Base-by-base conservation (phyloP, 2,888 invertebrate genomes). In the Allygus modestus region DNA sequence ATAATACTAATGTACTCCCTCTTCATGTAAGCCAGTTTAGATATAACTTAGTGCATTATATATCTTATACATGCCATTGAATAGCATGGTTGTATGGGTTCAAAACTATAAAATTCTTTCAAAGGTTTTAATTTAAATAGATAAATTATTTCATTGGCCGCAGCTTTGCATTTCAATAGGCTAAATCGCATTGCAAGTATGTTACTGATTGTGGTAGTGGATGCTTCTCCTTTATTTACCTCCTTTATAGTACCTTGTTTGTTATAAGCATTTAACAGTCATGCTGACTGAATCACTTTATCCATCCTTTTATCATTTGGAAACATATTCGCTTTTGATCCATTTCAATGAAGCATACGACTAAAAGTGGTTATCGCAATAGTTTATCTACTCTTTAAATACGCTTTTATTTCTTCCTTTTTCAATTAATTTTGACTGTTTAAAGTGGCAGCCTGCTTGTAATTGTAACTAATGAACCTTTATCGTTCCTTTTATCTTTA, bases 191-290 rank as follows among this genome's bases (percentile, higher is more conserved):
- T 46, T 77, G 77, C 46, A 43, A 77, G 51, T 46, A 77, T 46
- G 43, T 46, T n/a, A n/a, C n/a, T 77, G 46, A 12, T 28, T 77
- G 77, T 77, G 37, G 77, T 77, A 46, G 51, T 46, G 26, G 26
- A 17, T 43, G 77, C 77, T 77, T 23, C 46, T 41, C 23, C 43
- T 77, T 28, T 77, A 26, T 26, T 46, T 73, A 23, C n/a, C n/a
- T n/a, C n/a, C n/a, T n/a, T 41, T 41, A 28, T 46, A 77, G 26
- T 77, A 26, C 17, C 77, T 77, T 77, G 77, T 46, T 77, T 77
- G 77, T 43, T 23, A 20, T 73, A 51, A 43, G 2, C 5, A n/a
- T 43, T 23, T 20, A 73, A 2, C 20, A 73, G 33, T 23, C 31
- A 77, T 73, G 41, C 73, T 41, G 20, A 41, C 11, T 73, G 2